These are phyloP conservation scores for Semotilus atromaculatus DNA, from an alignment of 2,797 vertebrate genomes.

Conservation along the genomic window DNA sequence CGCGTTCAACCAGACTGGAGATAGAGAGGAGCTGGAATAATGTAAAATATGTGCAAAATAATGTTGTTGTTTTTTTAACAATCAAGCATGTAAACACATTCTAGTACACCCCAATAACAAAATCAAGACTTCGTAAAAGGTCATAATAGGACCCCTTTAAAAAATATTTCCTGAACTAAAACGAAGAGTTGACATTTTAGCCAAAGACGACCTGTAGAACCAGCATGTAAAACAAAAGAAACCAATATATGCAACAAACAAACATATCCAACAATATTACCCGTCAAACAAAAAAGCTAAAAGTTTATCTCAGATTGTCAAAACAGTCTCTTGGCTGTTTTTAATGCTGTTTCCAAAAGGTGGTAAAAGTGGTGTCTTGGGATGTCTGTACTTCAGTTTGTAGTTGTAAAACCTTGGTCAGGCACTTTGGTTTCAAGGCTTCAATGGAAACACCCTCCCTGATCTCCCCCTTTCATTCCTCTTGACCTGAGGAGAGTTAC, in stretches of 20 bases:
- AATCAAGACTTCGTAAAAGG: too few relatives aligned
- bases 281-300: slow-evolving; percentile 54
- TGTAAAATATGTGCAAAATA: too few relatives aligned
- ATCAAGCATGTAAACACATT: too few relatives aligned
- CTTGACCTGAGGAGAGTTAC: slow-evolving; percentile 63
- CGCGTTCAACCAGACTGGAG: too few relatives aligned
- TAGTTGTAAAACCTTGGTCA: slow-evolving; percentile 53
- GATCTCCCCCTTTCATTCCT: slow-evolving; percentile 18
- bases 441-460: slow-evolving; percentile 59
- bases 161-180: background rate
- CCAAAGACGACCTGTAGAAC: background rate
- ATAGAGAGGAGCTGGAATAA: too few relatives aligned
- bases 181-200: background rate
- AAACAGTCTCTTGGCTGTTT: slow-evolving; percentile 22
- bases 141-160: too few relatives aligned
- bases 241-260: background rate
- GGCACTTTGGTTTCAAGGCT: slow-evolving; percentile 54
- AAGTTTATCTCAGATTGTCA: slow-evolving; percentile 3
- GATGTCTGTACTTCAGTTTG: slow-evolving; percentile 44
- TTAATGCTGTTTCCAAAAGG: slow-evolving; percentile 61
- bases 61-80: too few relatives aligned
- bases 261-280: background rate
- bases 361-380: slow-evolving; percentile 56
- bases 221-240: background rate
- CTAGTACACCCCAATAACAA: too few relatives aligned